phyloP scores from a whole-genome alignment of 2,797 vertebrate genomes.

The Pipistrellus nathusii region DNA sequence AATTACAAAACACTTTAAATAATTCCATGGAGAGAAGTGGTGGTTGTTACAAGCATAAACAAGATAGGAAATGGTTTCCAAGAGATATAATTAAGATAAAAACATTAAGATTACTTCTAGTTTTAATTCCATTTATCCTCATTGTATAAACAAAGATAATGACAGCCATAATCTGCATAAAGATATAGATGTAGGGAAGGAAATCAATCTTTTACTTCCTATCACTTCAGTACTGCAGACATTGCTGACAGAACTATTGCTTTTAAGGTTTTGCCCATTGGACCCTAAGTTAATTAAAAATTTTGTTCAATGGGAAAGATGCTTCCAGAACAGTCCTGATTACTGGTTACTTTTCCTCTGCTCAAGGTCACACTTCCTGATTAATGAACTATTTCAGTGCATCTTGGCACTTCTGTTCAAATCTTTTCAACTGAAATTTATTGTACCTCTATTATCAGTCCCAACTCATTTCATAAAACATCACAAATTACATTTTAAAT shows the following conservation, averaged over 20 bases:
- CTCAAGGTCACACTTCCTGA: background rate
- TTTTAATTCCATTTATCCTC: background rate
- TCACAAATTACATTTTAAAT: background rate
- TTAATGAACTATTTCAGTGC: slow-evolving; percentile 29
- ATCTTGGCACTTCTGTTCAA: background rate
- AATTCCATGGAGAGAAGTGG: background rate
- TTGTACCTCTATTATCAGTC: background rate
- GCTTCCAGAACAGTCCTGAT: slow-evolving; percentile 11
- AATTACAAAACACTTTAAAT: background rate
- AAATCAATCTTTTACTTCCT: slow-evolving; percentile 20
- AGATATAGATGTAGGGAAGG: background rate
- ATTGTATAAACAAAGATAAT: background rate
- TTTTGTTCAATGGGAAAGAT: background rate
- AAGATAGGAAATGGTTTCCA: background rate
- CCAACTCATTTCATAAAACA: background rate
- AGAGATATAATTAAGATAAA: background rate
- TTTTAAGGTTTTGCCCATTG: slow-evolving; percentile 35
- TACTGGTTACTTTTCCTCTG: background rate
- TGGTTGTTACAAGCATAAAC: background rate
- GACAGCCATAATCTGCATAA: background rate
- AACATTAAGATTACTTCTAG: background rate
- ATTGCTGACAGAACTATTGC: background rate
- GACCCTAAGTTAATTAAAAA: slow-evolving; percentile 48
- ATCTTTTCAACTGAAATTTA: slow-evolving; percentile 47
- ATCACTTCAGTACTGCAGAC: background rate